Conservation (phyloP, 2,797 vertebrate genomes). For the Lepilemur ruficaudatus region DNA sequence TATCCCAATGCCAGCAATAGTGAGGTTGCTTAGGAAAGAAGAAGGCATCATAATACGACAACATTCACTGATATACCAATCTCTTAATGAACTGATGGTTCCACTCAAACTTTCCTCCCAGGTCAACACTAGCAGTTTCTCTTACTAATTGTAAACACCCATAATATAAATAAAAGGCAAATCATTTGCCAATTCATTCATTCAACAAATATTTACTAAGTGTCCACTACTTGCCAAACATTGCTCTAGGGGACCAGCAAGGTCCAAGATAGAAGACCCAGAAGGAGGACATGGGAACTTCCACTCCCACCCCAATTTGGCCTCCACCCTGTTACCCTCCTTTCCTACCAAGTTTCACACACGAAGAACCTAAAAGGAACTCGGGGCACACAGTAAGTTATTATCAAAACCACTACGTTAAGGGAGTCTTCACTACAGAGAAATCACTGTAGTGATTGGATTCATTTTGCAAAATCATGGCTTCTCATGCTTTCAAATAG, state of each 20-base stretch:
- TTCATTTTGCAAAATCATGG: background rate
- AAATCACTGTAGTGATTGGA: background rate
- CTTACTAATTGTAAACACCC: background rate
- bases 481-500: background rate
- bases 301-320: background rate
- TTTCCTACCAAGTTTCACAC: background rate
- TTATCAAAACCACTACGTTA: background rate
- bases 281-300: background rate
- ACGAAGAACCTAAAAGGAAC: background rate
- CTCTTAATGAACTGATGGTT: background rate
- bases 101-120: background rate
- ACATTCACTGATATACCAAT: background rate
- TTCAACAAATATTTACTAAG: background rate
- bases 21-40: background rate
- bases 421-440: background rate
- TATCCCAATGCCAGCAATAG: background rate
- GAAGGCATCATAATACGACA: background rate
- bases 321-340: background rate
- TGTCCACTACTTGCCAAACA: background rate
- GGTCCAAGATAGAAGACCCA: background rate
- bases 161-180: constrained; percentile 26
- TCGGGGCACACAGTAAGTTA: background rate
- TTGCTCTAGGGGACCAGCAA: background rate
- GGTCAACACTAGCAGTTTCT: background rate
- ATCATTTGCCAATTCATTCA: background rate